phyloP scores from a whole-genome alignment of 1,140 invertebrate genomes.

The Belonocnema kinseyi region DNA sequence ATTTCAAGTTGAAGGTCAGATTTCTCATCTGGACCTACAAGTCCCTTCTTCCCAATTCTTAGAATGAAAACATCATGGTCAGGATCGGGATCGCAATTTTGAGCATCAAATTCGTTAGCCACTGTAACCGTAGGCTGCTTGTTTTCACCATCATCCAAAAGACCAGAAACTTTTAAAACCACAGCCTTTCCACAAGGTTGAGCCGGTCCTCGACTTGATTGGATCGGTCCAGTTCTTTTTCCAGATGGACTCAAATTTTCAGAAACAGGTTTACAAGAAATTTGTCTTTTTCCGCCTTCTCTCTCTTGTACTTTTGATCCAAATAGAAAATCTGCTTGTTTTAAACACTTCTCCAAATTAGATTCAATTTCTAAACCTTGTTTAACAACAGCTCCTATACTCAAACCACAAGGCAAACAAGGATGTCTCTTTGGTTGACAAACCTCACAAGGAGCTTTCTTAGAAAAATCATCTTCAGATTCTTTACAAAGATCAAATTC shows the following conservation, averaged over 20 bases:
- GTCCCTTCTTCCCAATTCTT: slow-evolving; percentile 71
- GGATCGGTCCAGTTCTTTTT: slow-evolving; percentile 45
- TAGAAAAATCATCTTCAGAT: slow-evolving; percentile 27
- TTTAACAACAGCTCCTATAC: slow-evolving; percentile 4
- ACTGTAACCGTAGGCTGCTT: slow-evolving; percentile 61
- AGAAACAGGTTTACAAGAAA: too few species aligned
- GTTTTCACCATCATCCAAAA: slow-evolving; percentile 43
- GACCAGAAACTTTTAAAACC: slow-evolving; percentile 68
- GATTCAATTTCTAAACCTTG: background rate
- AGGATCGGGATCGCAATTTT: slow-evolving; percentile 36
- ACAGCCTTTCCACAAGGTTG: slow-evolving; percentile 66
- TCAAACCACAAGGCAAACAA: slow-evolving; percentile 53
- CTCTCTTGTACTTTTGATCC: background rate
- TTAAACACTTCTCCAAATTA: background rate
- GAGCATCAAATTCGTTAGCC: slow-evolving; percentile 46
- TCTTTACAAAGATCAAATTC: slow-evolving; percentile 39
- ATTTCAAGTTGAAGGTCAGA: slow-evolving; percentile 71
- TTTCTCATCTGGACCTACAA: slow-evolving; percentile 68
- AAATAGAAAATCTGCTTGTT: slow-evolving; percentile 1
- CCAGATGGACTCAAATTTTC: background rate
- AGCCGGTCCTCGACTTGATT: slow-evolving; percentile 52
- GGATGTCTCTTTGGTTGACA: slow-evolving; percentile 41
- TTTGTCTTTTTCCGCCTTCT: background rate
- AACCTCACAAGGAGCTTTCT: slow-evolving; percentile 31
- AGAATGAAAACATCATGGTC: slow-evolving; percentile 70